Conservation (phyloP, 2,113 vertebrate genomes). For the Vimba vimba region DNA sequence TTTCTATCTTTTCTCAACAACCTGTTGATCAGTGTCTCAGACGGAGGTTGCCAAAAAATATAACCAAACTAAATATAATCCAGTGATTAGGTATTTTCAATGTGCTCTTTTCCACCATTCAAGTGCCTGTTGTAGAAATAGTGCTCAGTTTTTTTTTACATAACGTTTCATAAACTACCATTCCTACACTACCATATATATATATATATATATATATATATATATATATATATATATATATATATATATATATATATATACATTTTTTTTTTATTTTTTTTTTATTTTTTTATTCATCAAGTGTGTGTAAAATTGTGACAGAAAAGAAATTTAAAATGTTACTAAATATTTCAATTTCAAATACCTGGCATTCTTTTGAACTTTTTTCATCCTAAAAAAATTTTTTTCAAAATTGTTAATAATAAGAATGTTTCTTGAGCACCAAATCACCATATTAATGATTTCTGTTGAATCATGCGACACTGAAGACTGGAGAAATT, state of each 20-base stretch:
- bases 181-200: no score
- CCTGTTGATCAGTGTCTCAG: background rate
- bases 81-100: background rate
- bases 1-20: constrained; percentile 14
- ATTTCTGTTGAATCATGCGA: background rate
- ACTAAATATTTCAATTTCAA: background rate
- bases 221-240: no score
- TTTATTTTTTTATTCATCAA: background rate
- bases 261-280: no score
- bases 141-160: background rate
- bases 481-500: background rate
- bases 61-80: background rate
- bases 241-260: no score
- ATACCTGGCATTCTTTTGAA: background rate
- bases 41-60: background rate
- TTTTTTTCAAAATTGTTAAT: background rate
- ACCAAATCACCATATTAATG: background rate
- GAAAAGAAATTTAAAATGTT: background rate
- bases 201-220: no score
- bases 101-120: background rate
- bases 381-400: background rate
- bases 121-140: background rate
- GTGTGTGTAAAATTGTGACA: background rate
- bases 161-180: background rate
- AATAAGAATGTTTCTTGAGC: background rate